phyloP scores from a whole-genome alignment of 2,797 vertebrate genomes.

The Bovichtus diacanthus region DNA sequence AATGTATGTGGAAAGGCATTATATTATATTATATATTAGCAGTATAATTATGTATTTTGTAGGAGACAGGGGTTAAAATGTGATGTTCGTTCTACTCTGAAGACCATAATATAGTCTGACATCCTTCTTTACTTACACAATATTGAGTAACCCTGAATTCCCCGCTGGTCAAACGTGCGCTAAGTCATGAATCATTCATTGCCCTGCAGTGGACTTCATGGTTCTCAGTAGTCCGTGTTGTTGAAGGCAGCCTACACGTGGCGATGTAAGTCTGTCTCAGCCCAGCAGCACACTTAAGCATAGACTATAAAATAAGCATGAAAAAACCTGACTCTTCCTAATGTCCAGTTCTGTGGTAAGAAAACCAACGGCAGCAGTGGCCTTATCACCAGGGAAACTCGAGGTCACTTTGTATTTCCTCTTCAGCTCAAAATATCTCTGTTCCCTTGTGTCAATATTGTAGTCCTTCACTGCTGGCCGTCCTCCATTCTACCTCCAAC shows the following conservation, averaged over 20 bases:
- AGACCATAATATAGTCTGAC: neutral
- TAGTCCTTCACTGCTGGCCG: conserved; percentile 1
- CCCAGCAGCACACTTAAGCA: conserved; percentile 45
- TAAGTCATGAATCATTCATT: conserved; percentile 58
- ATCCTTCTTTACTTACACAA: neutral
- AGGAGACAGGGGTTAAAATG: neutral
- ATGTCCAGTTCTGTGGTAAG: conserved; percentile 2
- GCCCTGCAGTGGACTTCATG: conserved; percentile 35
- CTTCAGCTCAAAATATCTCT: conserved; percentile 8
- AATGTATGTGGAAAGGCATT: neutral
- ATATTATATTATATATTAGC: neutral
- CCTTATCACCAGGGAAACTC: neutral
- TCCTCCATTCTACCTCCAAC: conserved; percentile 14
- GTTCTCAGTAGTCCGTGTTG: conserved; percentile 20
- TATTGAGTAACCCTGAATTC: conserved; percentile 4
- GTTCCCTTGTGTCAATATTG: conserved; percentile 6
- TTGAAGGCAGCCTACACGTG: conserved; percentile 27
- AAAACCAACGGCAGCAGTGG: conserved; percentile 14
- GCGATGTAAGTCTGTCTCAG: conserved; percentile 27
- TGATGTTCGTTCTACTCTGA: neutral
- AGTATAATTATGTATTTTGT: neutral
- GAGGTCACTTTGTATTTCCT: neutral
- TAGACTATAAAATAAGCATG: conserved; percentile 14
- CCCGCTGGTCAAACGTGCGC: conserved; percentile 55
- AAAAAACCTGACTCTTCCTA: conserved; percentile 1